These are phyloP conservation scores for Fopius arisanus DNA, from an alignment of 1,140 invertebrate genomes.

Conservation along the genomic window DNA sequence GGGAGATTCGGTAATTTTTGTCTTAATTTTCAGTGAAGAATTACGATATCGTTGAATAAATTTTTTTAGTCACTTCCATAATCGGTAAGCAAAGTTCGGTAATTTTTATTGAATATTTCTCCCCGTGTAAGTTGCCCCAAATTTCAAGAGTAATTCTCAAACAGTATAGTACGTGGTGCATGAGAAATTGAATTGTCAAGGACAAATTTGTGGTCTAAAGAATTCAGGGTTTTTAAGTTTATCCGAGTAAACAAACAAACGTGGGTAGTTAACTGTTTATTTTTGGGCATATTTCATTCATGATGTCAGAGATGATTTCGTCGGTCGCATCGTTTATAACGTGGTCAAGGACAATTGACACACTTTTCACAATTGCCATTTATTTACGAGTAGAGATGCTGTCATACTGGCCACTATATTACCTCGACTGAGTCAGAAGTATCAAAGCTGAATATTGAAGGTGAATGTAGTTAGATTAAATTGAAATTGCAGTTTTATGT, in stretches of 20 bases:
- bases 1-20: too few species aligned
- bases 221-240: neutral
- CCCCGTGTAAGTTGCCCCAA: too few species aligned
- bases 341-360: constrained; percentile 31
- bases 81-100: too few species aligned
- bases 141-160: too few species aligned
- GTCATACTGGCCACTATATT: constrained; percentile 9
- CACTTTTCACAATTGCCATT: constrained; percentile 33
- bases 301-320: constrained; percentile 10
- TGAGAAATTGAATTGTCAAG: neutral
- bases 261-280: neutral
- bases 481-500: neutral
- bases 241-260: neutral
- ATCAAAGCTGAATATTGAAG: neutral
- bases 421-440: constrained; percentile 18
- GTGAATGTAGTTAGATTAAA: neutral
- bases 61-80: too few species aligned
- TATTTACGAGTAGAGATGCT: constrained; percentile 28
- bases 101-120: too few species aligned
- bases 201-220: neutral
- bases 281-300: constrained; percentile 17
- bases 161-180: neutral
- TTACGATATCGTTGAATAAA: too few species aligned
- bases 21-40: too few species aligned
- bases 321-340: neutral